Percentiles rank a stretch among this genome's conserved stretches.
These are phyloP conservation scores for Sinocyclocheilus anshuiensis DNA, from an alignment of 2,113 vertebrate species.

Conservation along the genomic window DNA sequence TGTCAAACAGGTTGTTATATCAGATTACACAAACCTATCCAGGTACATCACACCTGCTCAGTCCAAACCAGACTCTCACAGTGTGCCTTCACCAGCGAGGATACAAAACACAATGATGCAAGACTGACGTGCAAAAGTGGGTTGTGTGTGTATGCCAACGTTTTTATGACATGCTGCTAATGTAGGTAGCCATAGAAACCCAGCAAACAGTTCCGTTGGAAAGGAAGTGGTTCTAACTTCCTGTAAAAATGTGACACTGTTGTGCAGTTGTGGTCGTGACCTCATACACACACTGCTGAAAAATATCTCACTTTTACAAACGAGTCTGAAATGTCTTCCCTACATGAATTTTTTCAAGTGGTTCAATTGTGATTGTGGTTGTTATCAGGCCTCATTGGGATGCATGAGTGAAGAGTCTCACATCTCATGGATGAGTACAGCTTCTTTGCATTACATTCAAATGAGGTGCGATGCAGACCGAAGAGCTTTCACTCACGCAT, in stretches of 20 bases:
- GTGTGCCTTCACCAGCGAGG: background rate
- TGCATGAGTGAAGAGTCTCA: background rate
- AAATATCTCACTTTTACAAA: background rate
- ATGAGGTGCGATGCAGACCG: background rate
- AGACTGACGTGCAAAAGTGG: background rate
- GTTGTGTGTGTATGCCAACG: background rate
- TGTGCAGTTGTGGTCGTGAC: constrained; percentile 26
- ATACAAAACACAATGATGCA: constrained; percentile 20
- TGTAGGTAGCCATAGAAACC: constrained; percentile 10
- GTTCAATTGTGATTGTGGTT: background rate
- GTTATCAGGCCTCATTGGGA: background rate
- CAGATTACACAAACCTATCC: constrained; percentile 33
- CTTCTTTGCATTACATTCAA: constrained; percentile 26
- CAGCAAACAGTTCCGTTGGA: constrained; percentile 9
- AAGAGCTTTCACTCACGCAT: background rate
- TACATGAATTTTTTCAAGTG: background rate
- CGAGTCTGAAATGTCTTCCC: background rate
- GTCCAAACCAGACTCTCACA: background rate
- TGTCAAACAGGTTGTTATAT: constrained; percentile 21
- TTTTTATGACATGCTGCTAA: background rate
- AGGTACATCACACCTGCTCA: constrained; percentile 34
- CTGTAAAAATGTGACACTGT: constrained; percentile 48
- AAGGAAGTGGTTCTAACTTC: constrained; percentile 56
- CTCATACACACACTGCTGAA: background rate
- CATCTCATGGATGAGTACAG: background rate